Base-by-base conservation (phyloP, 2,797 vertebrate species). In the Alauda arvensis region DNA sequence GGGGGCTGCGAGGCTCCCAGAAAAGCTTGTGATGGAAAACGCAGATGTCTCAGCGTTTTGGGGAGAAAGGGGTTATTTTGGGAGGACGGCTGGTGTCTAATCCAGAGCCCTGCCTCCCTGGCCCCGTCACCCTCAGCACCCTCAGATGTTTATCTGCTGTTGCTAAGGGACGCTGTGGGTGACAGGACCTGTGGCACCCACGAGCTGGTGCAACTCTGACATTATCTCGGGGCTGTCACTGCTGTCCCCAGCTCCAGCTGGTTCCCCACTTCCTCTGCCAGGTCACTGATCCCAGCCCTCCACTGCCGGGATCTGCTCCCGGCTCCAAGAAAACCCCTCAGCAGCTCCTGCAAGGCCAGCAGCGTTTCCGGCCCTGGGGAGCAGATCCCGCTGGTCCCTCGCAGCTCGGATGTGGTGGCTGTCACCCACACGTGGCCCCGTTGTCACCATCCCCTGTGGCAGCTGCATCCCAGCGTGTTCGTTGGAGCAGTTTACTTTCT, bases 161-260 rank as follows among this genome's bases (percentile, higher is more conserved):
- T 55, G 80, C 91, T 74, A 24, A 63, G 42, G 37, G 74, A 29
- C 46, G 4, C 80, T 34, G 1, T 2, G 45, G 74, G 66, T 79
- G 81, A 79, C 69, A 42, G n/a, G 18, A 23, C 43, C 15, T 10
- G 12, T 7, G 57, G 7, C 51, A 49, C 21, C 14, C 60, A 15
- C 0, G 18, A 0, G 0, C 18, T 1, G 0, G 0, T 14, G 67
- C 28, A 39, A 25, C 3, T 14, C 13, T 14, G 57, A 31, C 9
- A 5, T 68, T 6, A 0, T 25, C 15, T 8, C 0, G 3, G 71
- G 33, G 28, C 53, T 82, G 56, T 14, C 63, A 12, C 77, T 8
- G 25, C 63, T 42, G 66, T 70, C 77, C 55, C 75, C 63, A 20
- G 0, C 46, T n/a, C 53, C 3, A 4, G 24, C 12, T 0, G 7